Conservation (phyloP, 2,888 invertebrate species). For the Drosophila merina region DNA sequence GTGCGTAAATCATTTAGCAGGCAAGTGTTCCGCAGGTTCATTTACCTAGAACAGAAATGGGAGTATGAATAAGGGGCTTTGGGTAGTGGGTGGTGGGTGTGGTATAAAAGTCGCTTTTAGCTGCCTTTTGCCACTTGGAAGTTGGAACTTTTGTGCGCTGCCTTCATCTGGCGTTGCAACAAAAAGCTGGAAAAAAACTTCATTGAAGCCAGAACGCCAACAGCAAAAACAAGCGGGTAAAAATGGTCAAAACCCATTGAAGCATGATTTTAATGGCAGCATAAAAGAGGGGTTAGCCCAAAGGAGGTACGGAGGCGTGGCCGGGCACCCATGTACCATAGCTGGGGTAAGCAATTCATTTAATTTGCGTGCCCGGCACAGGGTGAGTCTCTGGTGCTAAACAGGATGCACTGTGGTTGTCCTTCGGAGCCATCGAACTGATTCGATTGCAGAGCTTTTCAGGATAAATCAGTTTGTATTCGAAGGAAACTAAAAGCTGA, state of each 20-base stretch:
- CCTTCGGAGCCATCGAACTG: conserved; percentile 3
- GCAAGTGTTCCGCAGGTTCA: conserved; percentile 70
- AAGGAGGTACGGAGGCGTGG: neutral
- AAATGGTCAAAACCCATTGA: conserved; percentile 75
- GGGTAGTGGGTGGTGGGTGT: conserved; percentile 4
- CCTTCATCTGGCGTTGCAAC: conserved; percentile 36
- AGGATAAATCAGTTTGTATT: conserved; percentile 2
- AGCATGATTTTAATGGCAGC: conserved; percentile 70
- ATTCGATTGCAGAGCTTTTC: conserved; percentile 4
- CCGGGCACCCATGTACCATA: conserved; percentile 19
- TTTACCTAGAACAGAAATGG: conserved; percentile 58
- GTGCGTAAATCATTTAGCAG: conserved; percentile 61
- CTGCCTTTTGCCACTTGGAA: conserved; percentile 30
- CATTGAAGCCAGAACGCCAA: conserved; percentile 37
- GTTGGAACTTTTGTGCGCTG: conserved; percentile 35
- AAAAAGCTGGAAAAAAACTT: conserved; percentile 54
- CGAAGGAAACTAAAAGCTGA: neutral
- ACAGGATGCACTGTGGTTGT: conserved; percentile 27
- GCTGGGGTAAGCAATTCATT: conserved; percentile 69
- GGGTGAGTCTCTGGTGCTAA: conserved; percentile 16
- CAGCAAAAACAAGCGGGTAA: conserved; percentile 45
- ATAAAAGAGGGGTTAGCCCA: conserved; percentile 24
- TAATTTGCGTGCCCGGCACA: conserved; percentile 71
- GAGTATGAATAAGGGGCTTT: neutral
- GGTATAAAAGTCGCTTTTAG: conserved; percentile 1